phyloP scores from a whole-genome alignment of 2,113 vertebrate species.

The Neogale vison region DNA sequence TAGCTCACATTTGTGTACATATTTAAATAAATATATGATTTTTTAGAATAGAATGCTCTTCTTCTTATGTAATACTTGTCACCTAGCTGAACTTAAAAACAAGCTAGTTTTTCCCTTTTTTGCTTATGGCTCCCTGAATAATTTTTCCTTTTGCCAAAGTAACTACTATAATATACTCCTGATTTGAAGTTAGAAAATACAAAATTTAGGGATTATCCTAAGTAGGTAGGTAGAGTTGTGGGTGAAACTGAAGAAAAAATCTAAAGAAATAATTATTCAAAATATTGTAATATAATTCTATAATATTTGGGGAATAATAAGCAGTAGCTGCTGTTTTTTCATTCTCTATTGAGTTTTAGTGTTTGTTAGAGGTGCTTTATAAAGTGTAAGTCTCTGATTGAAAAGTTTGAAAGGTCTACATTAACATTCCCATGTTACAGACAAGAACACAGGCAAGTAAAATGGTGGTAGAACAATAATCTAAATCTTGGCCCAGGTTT shows the following conservation, averaged over 20 bases:
- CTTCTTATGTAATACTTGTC: background rate
- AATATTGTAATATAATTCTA: background rate
- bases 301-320: background rate
- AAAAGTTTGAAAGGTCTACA: background rate
- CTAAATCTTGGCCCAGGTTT: background rate
- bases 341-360: background rate
- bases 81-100: background rate
- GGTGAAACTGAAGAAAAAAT: background rate
- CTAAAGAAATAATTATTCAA: background rate
- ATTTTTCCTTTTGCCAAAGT: background rate
- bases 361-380: background rate
- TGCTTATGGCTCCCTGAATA: background rate
- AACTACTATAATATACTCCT: background rate
- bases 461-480: background rate
- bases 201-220: background rate
- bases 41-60: background rate
- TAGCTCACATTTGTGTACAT: background rate
- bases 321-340: background rate
- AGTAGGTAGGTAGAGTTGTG: background rate
- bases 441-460: background rate
- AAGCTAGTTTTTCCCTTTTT: background rate
- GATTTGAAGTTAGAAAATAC: constrained; percentile 29
- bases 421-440: background rate
- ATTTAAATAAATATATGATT: background rate
- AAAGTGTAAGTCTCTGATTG: background rate